phyloP scores from a whole-genome alignment of 2,797 vertebrate genomes.

The Clarias pachynema region DNA sequence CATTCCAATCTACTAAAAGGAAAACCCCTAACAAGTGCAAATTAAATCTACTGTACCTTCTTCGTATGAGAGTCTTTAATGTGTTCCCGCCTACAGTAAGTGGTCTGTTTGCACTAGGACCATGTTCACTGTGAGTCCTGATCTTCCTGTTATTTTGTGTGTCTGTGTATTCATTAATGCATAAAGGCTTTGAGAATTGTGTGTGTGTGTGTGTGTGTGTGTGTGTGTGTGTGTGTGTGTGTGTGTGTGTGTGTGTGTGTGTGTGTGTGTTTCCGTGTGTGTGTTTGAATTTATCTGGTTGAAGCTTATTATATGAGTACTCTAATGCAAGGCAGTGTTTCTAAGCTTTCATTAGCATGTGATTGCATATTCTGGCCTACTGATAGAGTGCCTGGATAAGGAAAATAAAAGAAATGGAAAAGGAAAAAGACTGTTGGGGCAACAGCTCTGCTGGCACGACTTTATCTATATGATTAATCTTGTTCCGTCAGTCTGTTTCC shows the following conservation, averaged over 20 bases:
- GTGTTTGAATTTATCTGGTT: conserved; percentile 7
- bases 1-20: background rate
- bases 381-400: conserved; percentile 11
- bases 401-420: background rate
- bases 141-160: conserved; percentile 1
- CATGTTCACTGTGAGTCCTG: conserved; percentile 35
- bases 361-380: conserved; percentile 29
- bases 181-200: background rate
- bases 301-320: conserved; percentile 28
- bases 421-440: background rate
- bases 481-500: background rate
- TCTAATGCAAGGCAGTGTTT: conserved; percentile 30
- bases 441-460: background rate
- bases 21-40: conserved; percentile 25
- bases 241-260: too few relatives aligned
- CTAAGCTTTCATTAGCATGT: conserved; percentile 41
- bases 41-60: conserved; percentile 34
- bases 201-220: conserved; percentile 10
- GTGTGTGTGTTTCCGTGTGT: conserved; percentile 8
- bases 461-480: conserved; percentile 22
- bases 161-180: conserved; percentile 20
- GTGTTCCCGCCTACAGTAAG: conserved; percentile 33
- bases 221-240: too few relatives aligned
- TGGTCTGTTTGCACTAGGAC: conserved; percentile 40
- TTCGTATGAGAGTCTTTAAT: conserved; percentile 1